Evolutionary conservation across 2,797 vertebrate species (phyloP).

Genomic region (Xenops minutus): DNA sequence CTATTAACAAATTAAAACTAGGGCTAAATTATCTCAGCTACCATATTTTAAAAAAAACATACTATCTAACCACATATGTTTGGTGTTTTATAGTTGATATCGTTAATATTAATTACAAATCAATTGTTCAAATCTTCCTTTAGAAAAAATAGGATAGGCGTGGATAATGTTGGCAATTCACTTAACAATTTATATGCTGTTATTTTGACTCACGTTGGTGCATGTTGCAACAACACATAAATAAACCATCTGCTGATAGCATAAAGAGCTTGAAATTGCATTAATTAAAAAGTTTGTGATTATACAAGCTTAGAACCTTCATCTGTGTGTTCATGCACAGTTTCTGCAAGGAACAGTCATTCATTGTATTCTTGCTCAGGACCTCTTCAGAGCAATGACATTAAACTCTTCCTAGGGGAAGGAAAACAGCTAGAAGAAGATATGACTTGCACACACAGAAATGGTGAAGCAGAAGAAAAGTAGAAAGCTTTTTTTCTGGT

Average conservation of each 20-base stretch:
- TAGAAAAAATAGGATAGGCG: slow-evolving; percentile 32
- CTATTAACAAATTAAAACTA: not conserved
- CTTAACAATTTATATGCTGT: slow-evolving; percentile 67
- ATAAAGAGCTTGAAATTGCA: slow-evolving; percentile 51
- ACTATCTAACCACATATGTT: not conserved
- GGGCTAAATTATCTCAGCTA: not conserved
- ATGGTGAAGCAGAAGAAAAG: not conserved
- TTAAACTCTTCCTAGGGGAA: not conserved
- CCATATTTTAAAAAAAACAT: not conserved
- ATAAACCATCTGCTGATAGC: slow-evolving; percentile 63
- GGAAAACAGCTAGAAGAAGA: not conserved
- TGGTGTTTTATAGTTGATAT: not conserved
- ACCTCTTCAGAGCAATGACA: not conserved
- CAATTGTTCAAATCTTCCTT: slow-evolving; percentile 16
- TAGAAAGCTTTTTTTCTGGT: not conserved
- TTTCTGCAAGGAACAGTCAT: not conserved
- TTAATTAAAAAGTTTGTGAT: slow-evolving; percentile 47
- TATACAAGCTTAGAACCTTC: not conserved
- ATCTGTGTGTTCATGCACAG: not conserved
- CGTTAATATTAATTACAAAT: not conserved
- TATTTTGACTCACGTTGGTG: slow-evolving; percentile 63
- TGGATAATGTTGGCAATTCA: slow-evolving; percentile 50
- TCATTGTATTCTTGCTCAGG: not conserved
- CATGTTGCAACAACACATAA: slow-evolving; percentile 47
- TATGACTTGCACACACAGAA: not conserved